Conservation (phyloP, 92 coral and sea anemone species). For the Epizoanthus ramosus region DNA sequence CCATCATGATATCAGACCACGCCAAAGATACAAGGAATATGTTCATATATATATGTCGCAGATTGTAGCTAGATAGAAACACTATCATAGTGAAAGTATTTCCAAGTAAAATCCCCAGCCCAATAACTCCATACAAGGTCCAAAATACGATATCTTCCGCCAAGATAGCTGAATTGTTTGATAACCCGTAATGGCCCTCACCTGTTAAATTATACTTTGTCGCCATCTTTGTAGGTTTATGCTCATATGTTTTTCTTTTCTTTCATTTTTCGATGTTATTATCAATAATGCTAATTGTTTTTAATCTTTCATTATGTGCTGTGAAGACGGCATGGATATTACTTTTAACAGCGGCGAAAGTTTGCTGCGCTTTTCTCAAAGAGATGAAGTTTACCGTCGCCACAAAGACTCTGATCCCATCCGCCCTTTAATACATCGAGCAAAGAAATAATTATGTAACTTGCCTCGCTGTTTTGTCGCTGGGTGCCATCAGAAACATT, state of each 20-base stretch:
- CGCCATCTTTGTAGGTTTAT: neutral
- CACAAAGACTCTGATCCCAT: too few relatives aligned
- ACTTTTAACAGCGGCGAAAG: too few relatives aligned
- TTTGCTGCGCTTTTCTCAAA: too few relatives aligned
- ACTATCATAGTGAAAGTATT: slow-evolving; percentile 64
- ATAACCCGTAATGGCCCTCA: neutral
- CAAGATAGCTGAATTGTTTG: neutral
- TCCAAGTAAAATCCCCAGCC: slow-evolving; percentile 58
- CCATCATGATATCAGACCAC: slow-evolving; percentile 61
- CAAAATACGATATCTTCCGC: slow-evolving; percentile 50
- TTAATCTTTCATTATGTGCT: neutral
- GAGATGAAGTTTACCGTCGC: too few relatives aligned
- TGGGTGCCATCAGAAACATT: too few relatives aligned
- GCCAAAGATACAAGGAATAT: slow-evolving; percentile 68
- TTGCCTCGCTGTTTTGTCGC: too few relatives aligned
- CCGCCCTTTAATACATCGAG: too few relatives aligned
- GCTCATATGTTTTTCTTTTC: neutral
- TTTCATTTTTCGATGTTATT: neutral
- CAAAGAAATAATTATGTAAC: too few relatives aligned
- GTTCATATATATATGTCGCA: slow-evolving; percentile 67
- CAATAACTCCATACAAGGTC: slow-evolving; percentile 62
- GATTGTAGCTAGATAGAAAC: slow-evolving; percentile 47
- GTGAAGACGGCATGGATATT: too few relatives aligned
- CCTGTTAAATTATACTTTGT: neutral
- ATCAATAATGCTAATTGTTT: neutral